Percentiles rank a stretch among this genome's conserved stretches.
phyloP scores from a whole-genome alignment of 2,113 vertebrate species.

The Vicugna pacos region DNA sequence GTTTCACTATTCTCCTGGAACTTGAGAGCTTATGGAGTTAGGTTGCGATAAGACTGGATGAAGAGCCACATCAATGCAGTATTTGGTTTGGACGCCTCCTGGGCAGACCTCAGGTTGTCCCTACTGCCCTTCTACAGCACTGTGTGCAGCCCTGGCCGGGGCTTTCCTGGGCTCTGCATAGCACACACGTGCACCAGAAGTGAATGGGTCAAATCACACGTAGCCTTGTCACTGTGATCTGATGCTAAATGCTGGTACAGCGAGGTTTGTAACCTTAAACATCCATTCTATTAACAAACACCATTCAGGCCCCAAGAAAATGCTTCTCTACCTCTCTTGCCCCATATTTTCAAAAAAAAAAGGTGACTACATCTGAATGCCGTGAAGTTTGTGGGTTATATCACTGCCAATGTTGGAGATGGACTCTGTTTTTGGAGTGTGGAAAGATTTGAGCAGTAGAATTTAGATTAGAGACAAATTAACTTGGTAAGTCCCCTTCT shows the following conservation, averaged over 20 bases:
- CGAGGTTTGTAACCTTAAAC: neutral
- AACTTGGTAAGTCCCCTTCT: neutral
- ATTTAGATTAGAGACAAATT: neutral
- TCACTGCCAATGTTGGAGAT: neutral
- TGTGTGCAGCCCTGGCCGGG: neutral
- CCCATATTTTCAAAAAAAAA: constrained; percentile 1
- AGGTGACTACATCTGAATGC: neutral
- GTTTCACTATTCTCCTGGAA: neutral
- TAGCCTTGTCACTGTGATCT: neutral
- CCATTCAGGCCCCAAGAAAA: neutral
- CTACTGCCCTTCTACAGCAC: neutral
- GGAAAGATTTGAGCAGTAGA: neutral
- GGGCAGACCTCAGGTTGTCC: neutral
- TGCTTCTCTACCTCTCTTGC: neutral
- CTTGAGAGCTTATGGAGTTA: neutral
- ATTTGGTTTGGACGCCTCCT: neutral
- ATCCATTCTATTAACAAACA: accelerated
- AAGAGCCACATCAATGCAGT: accelerated
- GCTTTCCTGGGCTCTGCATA: neutral
- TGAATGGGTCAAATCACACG: neutral
- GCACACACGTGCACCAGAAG: neutral
- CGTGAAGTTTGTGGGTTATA: neutral
- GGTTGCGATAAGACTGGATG: neutral
- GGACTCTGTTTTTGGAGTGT: neutral
- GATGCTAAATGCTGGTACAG: too few relatives aligned